A percentile compares a stretch with the other conserved stretches of the same genome.
Conservation (phyloP, 2,113 vertebrate species). For the Eclectus roratus region DNA sequence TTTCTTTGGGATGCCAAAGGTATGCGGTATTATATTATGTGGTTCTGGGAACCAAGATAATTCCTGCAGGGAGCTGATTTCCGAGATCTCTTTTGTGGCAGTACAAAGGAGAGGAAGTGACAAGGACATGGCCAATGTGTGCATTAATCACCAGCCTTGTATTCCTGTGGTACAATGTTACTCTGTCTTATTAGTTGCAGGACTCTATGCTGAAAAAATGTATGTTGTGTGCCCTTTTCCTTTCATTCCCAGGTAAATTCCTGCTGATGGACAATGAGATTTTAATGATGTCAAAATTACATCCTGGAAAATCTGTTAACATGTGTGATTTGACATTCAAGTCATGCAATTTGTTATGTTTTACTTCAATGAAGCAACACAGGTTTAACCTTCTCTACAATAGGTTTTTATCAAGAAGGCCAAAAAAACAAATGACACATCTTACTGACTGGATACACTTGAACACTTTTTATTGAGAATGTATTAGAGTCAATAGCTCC, state of each 20-base stretch:
- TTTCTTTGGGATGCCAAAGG: background rate
- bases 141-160: background rate
- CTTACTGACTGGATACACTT: background rate
- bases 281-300: background rate
- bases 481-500: background rate
- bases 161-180: background rate
- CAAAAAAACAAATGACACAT: background rate
- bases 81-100: background rate
- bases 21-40: background rate
- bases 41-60: background rate
- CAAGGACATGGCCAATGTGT: background rate
- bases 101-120: conserved; percentile 1
- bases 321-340: background rate
- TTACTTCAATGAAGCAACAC: background rate
- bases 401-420: background rate
- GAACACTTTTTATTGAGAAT: conserved; percentile 11
- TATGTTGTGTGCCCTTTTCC: background rate
- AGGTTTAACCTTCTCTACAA: background rate
- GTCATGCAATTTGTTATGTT: background rate
- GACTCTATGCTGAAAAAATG: background rate
- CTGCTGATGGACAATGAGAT: background rate
- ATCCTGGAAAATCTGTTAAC: background rate
- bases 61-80: conserved; percentile 17
- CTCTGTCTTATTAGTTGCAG: background rate
- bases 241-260: background rate